Evolutionary conservation across 2,888 invertebrate genomes (phyloP).

Genomic region (Orchestes rusci): DNA sequence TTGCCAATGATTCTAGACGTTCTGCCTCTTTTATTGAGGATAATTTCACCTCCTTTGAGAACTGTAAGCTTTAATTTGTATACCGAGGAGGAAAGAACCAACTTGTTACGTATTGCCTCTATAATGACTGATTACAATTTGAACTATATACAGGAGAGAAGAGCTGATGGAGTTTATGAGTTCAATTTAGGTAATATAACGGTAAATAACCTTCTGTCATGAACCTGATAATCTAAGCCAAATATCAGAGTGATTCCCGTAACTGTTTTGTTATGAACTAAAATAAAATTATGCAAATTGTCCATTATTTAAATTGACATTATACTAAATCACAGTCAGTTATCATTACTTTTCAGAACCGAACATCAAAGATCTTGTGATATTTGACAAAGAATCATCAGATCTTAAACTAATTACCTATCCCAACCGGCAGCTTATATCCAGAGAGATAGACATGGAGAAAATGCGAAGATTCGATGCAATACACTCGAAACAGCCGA

Average conservation of each 20-base stretch:
- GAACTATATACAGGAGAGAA: constrained; percentile 73
- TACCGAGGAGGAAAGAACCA: constrained; percentile 62
- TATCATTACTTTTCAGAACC: constrained; percentile 57
- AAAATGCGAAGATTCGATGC: constrained; percentile 47
- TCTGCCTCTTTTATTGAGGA: constrained; percentile 61
- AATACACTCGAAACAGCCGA: constrained; percentile 15
- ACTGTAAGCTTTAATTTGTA: constrained; percentile 68
- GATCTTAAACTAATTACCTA: constrained; percentile 48
- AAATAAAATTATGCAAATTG: too few relatives aligned
- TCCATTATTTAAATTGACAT: too few relatives aligned
- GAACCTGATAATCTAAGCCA: too few relatives aligned
- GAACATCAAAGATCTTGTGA: constrained; percentile 61
- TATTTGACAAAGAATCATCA: constrained; percentile 39
- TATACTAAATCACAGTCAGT: background rate
- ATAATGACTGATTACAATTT: constrained; percentile 87
- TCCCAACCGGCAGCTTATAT: constrained; percentile 69
- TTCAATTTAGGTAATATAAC: constrained; percentile 47
- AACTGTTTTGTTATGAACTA: too few relatives aligned
- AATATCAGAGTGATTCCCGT: too few relatives aligned
- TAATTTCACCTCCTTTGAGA: constrained; percentile 67
- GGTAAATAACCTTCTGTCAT: too few relatives aligned
- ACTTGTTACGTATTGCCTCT: constrained; percentile 63
- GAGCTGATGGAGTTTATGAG: constrained; percentile 68
- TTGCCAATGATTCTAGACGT: constrained; percentile 58
- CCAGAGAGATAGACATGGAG: constrained; percentile 75